phyloP scores from a whole-genome alignment of 1,140 invertebrate genomes.

The Stratiolaelaps scimitus region DNA sequence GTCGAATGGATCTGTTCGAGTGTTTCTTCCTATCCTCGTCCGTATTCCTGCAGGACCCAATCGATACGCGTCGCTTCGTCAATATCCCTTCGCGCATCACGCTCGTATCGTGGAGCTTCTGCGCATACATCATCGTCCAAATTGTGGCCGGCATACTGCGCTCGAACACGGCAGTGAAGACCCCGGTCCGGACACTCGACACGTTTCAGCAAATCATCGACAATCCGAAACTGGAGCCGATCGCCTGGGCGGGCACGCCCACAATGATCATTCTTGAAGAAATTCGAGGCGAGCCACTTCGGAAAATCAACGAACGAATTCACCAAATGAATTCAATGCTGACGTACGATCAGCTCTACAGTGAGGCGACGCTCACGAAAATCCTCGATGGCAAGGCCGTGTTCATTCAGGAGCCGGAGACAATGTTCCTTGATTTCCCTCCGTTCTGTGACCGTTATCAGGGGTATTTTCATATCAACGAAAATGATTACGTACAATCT shows the following conservation, averaged over 20 bases:
- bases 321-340: neutral
- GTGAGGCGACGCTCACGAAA: neutral
- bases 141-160: neutral
- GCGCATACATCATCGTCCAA: conserved; percentile 17
- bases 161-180: neutral
- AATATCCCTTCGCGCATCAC: neutral
- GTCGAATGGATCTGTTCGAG: neutral
- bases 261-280: conserved; percentile 1
- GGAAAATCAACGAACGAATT: conserved; percentile 3
- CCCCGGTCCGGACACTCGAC: neutral
- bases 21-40: neutral
- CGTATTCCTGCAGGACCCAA: conserved; percentile 1
- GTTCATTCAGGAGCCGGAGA: conserved; percentile 14
- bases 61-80: neutral
- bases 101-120: neutral
- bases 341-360: neutral
- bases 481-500: neutral
- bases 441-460: neutral
- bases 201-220: neutral
- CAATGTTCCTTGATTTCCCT: neutral
- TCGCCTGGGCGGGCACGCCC: neutral
- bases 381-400: neutral
- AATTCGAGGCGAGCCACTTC: neutral
- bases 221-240: neutral
- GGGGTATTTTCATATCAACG: conserved; percentile 5